Evolutionary conservation across 2,888 invertebrate genomes (phyloP).

Genomic region (Netelia fuscicornis): DNA sequence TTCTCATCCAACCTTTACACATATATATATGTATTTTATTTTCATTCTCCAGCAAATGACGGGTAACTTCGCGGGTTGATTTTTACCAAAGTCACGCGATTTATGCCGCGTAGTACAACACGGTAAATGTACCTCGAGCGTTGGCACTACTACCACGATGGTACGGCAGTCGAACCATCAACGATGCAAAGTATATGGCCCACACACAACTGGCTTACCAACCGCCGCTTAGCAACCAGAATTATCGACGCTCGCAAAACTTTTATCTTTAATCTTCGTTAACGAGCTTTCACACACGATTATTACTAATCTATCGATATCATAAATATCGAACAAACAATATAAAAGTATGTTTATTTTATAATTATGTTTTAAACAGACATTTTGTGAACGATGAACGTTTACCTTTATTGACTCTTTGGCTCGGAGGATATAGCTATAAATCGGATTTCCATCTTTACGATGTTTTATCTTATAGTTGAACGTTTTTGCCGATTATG

Average conservation of each 20-base stretch:
- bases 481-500: too few relatives aligned
- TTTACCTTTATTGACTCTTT: too few relatives aligned
- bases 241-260: constrained; percentile 46
- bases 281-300: neutral
- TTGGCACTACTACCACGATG: constrained; percentile 11
- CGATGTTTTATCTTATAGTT: too few relatives aligned
- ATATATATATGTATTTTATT: constrained; percentile 10
- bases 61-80: constrained; percentile 16
- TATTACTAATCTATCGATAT: neutral
- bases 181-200: neutral
- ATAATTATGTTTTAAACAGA: too few relatives aligned
- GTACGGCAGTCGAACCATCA: neutral
- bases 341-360: too few relatives aligned
- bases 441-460: too few relatives aligned
- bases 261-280: neutral
- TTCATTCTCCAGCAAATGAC: constrained; percentile 23
- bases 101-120: constrained; percentile 31
- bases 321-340: too few relatives aligned
- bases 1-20: neutral
- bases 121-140: constrained; percentile 35
- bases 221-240: constrained; percentile 57
- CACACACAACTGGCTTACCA: constrained; percentile 53
- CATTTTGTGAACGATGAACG: too few relatives aligned
- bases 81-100: constrained; percentile 58
- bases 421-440: too few relatives aligned